Conservation (phyloP, 37 sponge, comb jelly and placozoan species). For the Theonella swinhoei region DNA sequence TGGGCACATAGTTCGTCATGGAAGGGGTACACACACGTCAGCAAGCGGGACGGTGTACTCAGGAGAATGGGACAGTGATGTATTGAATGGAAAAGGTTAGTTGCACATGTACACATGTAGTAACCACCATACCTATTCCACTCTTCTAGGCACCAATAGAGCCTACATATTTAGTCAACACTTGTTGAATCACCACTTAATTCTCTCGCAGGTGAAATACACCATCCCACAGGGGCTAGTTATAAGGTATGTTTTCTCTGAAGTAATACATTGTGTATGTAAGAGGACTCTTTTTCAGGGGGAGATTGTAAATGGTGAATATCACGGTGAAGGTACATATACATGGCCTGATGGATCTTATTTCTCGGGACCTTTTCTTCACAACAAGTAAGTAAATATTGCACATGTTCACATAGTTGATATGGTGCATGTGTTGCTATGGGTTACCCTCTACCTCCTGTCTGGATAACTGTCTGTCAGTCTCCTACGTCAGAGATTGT, state of each 20-base stretch:
- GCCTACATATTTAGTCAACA: no score
- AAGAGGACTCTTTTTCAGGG: slow-evolving; percentile 25
- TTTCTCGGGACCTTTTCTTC: slow-evolving; percentile 50
- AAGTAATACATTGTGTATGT: not conserved
- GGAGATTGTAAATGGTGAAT: slow-evolving; percentile 56
- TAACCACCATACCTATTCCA: not conserved
- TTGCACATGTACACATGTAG: not conserved
- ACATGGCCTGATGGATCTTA: slow-evolving; percentile 68
- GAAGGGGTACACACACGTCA: slow-evolving; percentile 56
- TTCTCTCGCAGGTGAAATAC: slow-evolving; percentile 20
- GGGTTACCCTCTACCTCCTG: no score
- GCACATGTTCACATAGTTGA: no score
- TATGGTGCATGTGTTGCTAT: no score
- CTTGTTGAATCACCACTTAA: no score
- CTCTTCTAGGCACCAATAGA: no score
- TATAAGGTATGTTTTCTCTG: slow-evolving; percentile 22
- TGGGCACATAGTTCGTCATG: slow-evolving; percentile 50
- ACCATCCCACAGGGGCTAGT: slow-evolving; percentile 25
- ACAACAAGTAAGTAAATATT: slow-evolving; percentile 51
- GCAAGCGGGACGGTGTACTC: slow-evolving; percentile 51
- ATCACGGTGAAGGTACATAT: slow-evolving; percentile 62
- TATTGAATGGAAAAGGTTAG: slow-evolving; percentile 56
- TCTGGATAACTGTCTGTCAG: no score
- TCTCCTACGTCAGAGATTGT: no score
- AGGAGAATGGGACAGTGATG: slow-evolving; percentile 65